A percentile compares a stretch with the other conserved stretches of the same genome.
phyloP scores from a whole-genome alignment of 2,888 invertebrate genomes.

The Pollenia amentaria region DNA sequence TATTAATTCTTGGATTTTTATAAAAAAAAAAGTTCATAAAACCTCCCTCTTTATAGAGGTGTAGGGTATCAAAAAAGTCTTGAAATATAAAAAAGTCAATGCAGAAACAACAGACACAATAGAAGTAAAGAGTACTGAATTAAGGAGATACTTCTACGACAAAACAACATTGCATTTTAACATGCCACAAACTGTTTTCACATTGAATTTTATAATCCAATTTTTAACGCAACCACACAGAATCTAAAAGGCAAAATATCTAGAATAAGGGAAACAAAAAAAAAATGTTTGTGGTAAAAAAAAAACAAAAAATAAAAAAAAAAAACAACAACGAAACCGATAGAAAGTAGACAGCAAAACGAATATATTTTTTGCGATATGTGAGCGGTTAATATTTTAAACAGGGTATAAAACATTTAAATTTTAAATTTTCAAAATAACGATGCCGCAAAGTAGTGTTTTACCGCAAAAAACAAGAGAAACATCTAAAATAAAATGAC shows the following conservation, averaged over 20 bases:
- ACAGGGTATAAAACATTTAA: constrained; percentile 54
- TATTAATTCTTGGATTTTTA: too few relatives aligned
- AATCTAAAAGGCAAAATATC: background rate
- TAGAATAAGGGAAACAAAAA: background rate
- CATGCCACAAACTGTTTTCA: constrained; percentile 68
- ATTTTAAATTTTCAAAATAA: constrained; percentile 50
- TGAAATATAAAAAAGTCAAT: constrained; percentile 44
- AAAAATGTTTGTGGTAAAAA: constrained; percentile 36
- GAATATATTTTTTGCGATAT: constrained; percentile 15
- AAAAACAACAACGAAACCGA: constrained; percentile 18
- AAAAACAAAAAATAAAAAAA: too few relatives aligned
- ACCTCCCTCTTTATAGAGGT: too few relatives aligned
- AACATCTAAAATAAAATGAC: constrained; percentile 53
- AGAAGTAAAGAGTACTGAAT: background rate
- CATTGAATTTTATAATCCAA: constrained; percentile 77
- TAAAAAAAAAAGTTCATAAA: too few relatives aligned
- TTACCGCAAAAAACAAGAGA: constrained; percentile 52
- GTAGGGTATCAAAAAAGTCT: constrained; percentile 15
- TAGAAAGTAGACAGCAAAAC: constrained; percentile 31
- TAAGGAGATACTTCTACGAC: constrained; percentile 28
- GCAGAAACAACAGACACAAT: background rate
- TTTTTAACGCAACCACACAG: constrained; percentile 76
- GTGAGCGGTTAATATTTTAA: constrained; percentile 19
- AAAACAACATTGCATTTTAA: constrained; percentile 12
- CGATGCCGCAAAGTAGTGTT: constrained; percentile 62